Base-by-base conservation (phyloP, 1,140 invertebrate species). In the Formica exsecta region DNA sequence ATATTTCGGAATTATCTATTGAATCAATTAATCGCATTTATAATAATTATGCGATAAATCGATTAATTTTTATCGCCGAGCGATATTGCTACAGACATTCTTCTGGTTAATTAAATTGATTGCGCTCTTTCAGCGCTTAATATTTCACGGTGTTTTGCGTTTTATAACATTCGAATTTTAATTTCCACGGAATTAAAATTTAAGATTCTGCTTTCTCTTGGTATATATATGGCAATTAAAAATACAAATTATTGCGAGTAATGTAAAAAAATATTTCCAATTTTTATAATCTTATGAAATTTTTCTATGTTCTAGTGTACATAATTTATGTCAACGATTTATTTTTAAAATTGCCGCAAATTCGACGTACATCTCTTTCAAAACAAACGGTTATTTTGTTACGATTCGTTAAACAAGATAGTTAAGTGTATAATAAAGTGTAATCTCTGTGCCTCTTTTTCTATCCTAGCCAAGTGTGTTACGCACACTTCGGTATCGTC, bases 401-500 rank as follows among this genome's bases (percentile, higher is more conserved):
- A 41, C 25, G 65, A 29, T 59, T 32, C n/a, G 6, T 73, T 62
- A 29, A 74, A 54, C 4, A 38, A 80, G 75, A 8, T 44, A 59
- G 13, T 29, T 22, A 32, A 22, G n/a, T 22, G 8, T 44, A 41
- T 66, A 85, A 85, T 80, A 25, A 59, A 57, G 16, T 22, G 22
- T 65, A 59, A 19, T 57, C 48, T 36, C 13, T 36, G 11, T 41
- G n/a, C 25, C 19, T 71, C 66, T 41, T 29, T 54, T 19, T 61
- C 36, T 51, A 11, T 38, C 38, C 29, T 48, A 2, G 57, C 13
- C 29, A 85, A 89, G 41, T 80, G 71, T 77, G 59, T 74, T 88
- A 89, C 74, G 70, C 83, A 71, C 41, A 29, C 65, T 51, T 61
- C 62, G 22, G 61, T 86, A 86, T 85, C 84, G 59, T 29, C n/a